Conservation (phyloP, 1,140 invertebrate genomes). For the Holotrichia oblita region DNA sequence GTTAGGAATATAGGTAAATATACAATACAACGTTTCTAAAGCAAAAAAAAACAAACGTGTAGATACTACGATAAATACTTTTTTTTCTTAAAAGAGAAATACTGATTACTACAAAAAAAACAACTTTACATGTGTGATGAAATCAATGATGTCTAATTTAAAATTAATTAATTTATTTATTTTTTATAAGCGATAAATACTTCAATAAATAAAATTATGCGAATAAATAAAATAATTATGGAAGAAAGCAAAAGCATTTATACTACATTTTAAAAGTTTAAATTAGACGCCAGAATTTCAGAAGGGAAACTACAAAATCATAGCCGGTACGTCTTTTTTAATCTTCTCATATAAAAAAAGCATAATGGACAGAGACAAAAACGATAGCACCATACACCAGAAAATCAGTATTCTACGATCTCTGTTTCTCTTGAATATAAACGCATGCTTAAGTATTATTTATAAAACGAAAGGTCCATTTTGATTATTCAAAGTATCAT, state of each 20-base stretch:
- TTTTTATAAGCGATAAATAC: not conserved
- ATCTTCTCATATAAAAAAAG: not conserved
- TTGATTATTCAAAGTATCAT: too few species aligned
- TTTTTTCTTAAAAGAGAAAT: slow-evolving; percentile 10
- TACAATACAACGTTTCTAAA: not conserved
- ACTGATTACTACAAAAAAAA: slow-evolving; percentile 15
- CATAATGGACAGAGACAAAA: not conserved
- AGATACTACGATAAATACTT: not conserved
- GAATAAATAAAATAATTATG: not conserved
- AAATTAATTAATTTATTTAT: not conserved
- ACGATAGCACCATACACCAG: slow-evolving; percentile 24
- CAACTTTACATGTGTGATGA: not conserved
- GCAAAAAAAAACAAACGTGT: not conserved
- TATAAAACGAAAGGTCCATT: too few species aligned
- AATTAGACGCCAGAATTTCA: not conserved
- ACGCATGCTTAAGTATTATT: not conserved
- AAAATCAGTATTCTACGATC: not conserved
- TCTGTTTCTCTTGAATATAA: not conserved
- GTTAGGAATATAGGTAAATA: not conserved
- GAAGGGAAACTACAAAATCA: too few species aligned
- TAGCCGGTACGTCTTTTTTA: too few species aligned
- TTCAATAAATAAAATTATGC: not conserved
- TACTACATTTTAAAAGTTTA: not conserved
- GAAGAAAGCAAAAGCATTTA: not conserved
- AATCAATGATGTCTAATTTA: not conserved